Evolutionary conservation across 2,113 vertebrate species (phyloP).

Genomic region (Tenebrosternarchus preto): DNA sequence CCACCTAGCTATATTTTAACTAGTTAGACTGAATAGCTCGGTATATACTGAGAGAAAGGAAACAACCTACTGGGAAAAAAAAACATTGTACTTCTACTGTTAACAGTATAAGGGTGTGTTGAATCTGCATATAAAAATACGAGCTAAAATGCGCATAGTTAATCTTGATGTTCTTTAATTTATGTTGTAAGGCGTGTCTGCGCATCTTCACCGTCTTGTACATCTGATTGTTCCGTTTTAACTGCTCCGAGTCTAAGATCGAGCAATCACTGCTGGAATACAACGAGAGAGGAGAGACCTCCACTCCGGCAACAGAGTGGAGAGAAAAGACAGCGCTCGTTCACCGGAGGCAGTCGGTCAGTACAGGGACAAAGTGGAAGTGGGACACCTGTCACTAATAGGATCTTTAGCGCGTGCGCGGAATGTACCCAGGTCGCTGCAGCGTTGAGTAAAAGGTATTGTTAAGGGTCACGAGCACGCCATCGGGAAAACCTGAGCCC

Average conservation of each 20-base stretch:
- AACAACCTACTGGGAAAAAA: no score
- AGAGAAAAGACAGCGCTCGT: background rate
- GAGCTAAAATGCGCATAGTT: no score
- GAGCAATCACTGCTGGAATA: background rate
- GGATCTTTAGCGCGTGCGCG: conserved; percentile 17
- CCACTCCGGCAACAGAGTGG: background rate
- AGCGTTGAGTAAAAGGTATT: conserved; percentile 30
- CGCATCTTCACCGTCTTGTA: no score
- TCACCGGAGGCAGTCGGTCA: conserved; percentile 35
- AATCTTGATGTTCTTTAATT: no score
- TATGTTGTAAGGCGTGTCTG: no score
- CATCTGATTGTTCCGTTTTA: no score
- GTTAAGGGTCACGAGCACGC: conserved; percentile 11
- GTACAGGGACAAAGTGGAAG: conserved; percentile 22
- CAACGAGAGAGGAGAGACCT: background rate
- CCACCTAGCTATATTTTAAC: no score
- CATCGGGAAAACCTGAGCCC: conserved; percentile 29
- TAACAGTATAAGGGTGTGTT: no score
- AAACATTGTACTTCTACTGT: no score
- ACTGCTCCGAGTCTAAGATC: background rate
- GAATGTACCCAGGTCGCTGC: conserved; percentile 32
- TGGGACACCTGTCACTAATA: conserved; percentile 6
- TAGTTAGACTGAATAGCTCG: no score
- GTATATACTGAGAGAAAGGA: no score
- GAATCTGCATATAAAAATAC: no score